Percentiles rank a stretch among this genome's conserved stretches.
phyloP scores from a whole-genome alignment of 2,113 vertebrate species.

The Herpetotheres cachinnans region DNA sequence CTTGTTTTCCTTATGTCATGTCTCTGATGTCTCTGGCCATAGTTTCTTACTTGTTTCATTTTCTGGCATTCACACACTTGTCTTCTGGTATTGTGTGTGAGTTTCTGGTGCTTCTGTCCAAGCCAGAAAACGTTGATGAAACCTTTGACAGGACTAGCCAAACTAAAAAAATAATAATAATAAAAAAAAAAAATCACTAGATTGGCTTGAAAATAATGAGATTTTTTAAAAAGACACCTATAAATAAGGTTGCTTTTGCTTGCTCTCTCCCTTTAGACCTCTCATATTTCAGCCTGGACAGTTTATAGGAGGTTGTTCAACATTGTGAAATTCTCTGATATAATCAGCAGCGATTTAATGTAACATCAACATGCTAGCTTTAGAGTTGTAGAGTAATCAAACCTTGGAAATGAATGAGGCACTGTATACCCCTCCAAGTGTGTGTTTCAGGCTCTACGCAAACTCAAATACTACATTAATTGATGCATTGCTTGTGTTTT shows the following conservation, averaged over 20 bases:
- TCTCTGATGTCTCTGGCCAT: neutral
- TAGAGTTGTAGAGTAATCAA: neutral
- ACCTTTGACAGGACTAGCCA: neutral
- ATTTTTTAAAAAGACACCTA: neutral
- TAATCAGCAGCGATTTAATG: neutral
- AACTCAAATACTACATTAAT: neutral
- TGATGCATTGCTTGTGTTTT: neutral
- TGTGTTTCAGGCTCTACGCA: neutral
- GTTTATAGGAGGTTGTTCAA: neutral
- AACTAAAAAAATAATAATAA: neutral
- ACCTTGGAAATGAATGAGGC: neutral
- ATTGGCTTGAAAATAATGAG: neutral
- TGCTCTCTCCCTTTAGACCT: neutral
- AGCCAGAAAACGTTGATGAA: neutral
- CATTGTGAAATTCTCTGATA: neutral
- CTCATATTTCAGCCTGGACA: neutral
- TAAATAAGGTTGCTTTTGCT: neutral
- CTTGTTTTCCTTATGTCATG: neutral
- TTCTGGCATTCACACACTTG: neutral
- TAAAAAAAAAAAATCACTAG: neutral
- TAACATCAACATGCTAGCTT: neutral
- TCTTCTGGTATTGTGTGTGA: neutral
- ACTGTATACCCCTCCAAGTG: neutral
- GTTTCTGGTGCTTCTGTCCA: neutral
- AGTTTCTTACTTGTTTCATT: neutral